Base-by-base conservation (phyloP, 2,888 invertebrate species). In the Idaea biselata region DNA sequence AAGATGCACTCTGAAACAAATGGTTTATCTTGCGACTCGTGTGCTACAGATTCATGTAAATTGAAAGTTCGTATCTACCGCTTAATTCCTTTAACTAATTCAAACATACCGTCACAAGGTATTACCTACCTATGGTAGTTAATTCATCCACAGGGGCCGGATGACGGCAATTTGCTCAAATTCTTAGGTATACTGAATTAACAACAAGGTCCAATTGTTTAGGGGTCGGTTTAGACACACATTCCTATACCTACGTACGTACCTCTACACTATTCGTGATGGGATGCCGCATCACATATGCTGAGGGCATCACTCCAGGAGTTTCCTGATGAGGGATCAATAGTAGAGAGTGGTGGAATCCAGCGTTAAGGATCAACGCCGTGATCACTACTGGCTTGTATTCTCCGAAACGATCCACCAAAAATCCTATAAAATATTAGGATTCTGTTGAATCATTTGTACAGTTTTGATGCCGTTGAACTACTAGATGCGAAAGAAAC, bases 331-430 rank as follows among this genome's bases (percentile, higher is more conserved):
- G 95, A 25, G 96, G 97, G 76, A 97, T 96, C 74, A 96, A 91
- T 60, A 97, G 93, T 74, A 98, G 88, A 4, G 96, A 94, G 79
- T 97, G 96, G 84, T 97, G 97, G 74, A 97, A 95, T 1, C 95
- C 91, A 6, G 97, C 97, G 75, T 96, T 96, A 67, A 96, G 87
- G 63, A 97, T 89, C 71, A 97, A 93, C 63, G 96, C 95, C 63
- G 96, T 93, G 69, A 97, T 95, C 64, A 98, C 95, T 25, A 97
- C 96, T 0, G 96, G 95, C 81, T 97, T 97, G 88, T 97, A 97
- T 82, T 96, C 95, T 61, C 97, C 97, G 78, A 97, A 96, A 87
- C 96, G 97, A 86, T 98, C 97, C 66, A 97, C 97, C 71, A 97
- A 89, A 82, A 96, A 96, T 69, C 96, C 96, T 95, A 88, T 68